Evolutionary conservation across 2,113 vertebrate genomes (phyloP).

Genomic region (Brachypodius melanocephalos): DNA sequence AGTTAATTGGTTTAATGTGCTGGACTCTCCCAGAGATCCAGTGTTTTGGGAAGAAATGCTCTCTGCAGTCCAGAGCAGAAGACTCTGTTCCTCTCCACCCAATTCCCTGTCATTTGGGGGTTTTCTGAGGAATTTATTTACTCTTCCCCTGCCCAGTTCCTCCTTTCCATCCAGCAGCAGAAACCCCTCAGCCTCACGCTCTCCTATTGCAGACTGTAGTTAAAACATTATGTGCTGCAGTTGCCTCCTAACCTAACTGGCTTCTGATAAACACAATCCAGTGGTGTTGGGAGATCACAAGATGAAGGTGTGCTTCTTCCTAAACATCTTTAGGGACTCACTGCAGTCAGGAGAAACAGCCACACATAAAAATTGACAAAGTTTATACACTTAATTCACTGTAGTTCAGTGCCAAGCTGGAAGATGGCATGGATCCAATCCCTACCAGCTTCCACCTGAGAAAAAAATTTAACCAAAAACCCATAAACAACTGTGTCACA

Average conservation of each 20-base stretch:
- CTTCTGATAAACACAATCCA: not conserved
- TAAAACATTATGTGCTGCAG: not conserved
- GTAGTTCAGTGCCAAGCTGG: not conserved
- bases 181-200: not conserved
- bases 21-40: not conserved
- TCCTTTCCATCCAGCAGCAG: not conserved
- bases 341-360: not conserved
- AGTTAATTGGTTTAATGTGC: not conserved
- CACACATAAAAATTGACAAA: not conserved
- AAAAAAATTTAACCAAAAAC: not conserved
- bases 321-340: not conserved
- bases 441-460: not conserved
- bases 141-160: not conserved
- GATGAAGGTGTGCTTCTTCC: not conserved
- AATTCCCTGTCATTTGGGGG: not conserved
- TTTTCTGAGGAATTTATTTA: not conserved
- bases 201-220: not conserved
- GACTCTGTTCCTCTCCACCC: accelerated
- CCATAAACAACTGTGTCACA: not conserved
- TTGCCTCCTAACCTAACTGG: not conserved
- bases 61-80: not conserved
- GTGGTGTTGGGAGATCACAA: not conserved
- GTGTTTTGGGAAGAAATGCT: not conserved
- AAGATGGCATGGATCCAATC: not conserved
- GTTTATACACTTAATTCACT: not conserved